phyloP scores from a whole-genome alignment of 2,888 invertebrate species.

The Sarcophaga variegata region DNA sequence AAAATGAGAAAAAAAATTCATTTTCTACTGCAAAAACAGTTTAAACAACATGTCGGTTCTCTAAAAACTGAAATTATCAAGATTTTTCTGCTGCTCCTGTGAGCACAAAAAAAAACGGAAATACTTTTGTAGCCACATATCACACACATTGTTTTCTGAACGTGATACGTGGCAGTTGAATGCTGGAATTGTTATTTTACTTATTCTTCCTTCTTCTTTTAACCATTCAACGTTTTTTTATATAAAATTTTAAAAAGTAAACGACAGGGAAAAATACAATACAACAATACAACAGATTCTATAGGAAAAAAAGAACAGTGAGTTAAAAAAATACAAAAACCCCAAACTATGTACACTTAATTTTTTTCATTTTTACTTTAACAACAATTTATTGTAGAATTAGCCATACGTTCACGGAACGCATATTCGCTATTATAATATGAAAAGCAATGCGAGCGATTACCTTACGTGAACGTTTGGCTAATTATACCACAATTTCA shows the following conservation, averaged over 20 bases:
- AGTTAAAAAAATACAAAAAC: background rate
- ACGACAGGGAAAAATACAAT: constrained; percentile 26
- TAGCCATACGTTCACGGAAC: too few species aligned
- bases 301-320: background rate
- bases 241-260: constrained; percentile 30
- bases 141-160: constrained; percentile 51
- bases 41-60: constrained; percentile 41
- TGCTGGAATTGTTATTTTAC: constrained; percentile 10
- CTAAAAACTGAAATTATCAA: constrained; percentile 20
- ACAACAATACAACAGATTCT: background rate
- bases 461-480: too few species aligned
- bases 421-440: too few species aligned
- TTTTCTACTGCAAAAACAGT: constrained; percentile 7
- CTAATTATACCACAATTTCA: too few species aligned
- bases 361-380: background rate
- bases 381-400: too few species aligned
- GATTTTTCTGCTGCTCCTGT: constrained; percentile 14
- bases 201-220: constrained; percentile 5
- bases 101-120: constrained; percentile 7
- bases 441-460: too few species aligned
- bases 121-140: constrained; percentile 53
- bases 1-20: background rate
- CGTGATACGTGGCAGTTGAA: constrained; percentile 54
- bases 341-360: background rate
- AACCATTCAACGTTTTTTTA: background rate